Percentiles rank a stretch among this genome's conserved stretches.
Conservation (phyloP, 2,113 vertebrate species). For the Marcusenius ussheri region DNA sequence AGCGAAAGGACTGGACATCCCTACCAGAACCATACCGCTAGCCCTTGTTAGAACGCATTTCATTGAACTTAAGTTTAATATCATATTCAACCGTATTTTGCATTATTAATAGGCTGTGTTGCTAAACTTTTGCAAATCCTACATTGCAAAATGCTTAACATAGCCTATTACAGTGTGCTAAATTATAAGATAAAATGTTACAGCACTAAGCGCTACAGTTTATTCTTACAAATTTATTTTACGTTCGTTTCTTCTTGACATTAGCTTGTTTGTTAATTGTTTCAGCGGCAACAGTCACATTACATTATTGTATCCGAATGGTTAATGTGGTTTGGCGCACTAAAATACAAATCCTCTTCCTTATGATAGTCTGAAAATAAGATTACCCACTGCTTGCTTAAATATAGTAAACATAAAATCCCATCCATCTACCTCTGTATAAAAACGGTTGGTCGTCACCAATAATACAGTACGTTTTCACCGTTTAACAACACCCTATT, state of each 20-base stretch:
- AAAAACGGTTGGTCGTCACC: background rate
- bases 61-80: constrained; percentile 39
- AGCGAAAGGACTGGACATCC: constrained; percentile 42
- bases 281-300: background rate
- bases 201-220: background rate
- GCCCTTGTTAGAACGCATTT: constrained; percentile 51
- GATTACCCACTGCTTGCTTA: constrained; percentile 77
- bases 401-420: constrained; percentile 23
- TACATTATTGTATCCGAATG: constrained; percentile 32
- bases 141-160: constrained; percentile 17
- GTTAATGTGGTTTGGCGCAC: constrained; percentile 37
- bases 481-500: background rate
- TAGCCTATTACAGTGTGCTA: background rate
- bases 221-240: background rate
- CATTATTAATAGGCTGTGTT: constrained; percentile 21
- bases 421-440: background rate
- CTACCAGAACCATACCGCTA: constrained; percentile 55
- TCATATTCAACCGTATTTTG: background rate
- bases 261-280: background rate
- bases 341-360: constrained; percentile 43
- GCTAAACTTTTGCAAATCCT: background rate
- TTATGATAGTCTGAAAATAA: constrained; percentile 67
- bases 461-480: background rate
- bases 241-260: background rate
- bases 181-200: background rate